phyloP scores from a whole-genome alignment of 2,888 invertebrate genomes.

The Tinea semifulvella region DNA sequence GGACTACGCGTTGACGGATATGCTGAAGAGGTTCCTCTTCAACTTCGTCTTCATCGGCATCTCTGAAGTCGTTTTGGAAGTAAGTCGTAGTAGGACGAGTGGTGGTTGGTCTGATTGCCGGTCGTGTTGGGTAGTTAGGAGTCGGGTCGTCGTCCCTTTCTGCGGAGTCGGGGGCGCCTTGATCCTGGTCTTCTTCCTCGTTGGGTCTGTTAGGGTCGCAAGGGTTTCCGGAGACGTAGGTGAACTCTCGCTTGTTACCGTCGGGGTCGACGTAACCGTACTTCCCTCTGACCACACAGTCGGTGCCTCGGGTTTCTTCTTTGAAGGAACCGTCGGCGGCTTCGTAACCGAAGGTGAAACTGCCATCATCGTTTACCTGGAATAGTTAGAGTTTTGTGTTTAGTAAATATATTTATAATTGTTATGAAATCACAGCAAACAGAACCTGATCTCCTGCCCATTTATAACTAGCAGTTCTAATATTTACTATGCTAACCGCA shows the following conservation, averaged over 20 bases:
- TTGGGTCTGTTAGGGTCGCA: conserved; percentile 86
- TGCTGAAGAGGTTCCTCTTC: conserved; percentile 63
- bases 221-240: conserved; percentile 86
- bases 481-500: no score
- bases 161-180: conserved; percentile 62
- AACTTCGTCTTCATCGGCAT: conserved; percentile 69
- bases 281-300: conserved; percentile 87
- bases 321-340: conserved; percentile 88
- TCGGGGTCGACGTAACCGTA: conserved; percentile 89
- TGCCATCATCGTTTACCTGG: conserved; percentile 80
- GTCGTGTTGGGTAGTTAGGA: conserved; percentile 69
- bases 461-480: no score
- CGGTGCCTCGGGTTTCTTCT: conserved; percentile 85
- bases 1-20: conserved; percentile 55
- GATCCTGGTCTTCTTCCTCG: conserved; percentile 70
- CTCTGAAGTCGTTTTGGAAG: conserved; percentile 76
- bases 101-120: conserved; percentile 47
- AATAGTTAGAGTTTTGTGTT: no score
- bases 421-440: no score
- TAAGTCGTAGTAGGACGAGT: conserved; percentile 65
- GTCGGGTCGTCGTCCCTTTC: conserved; percentile 70
- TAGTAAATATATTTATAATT: no score
- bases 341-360: conserved; percentile 86
- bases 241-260: conserved; percentile 86
- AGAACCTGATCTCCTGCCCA: no score